Evolutionary conservation across 2,797 vertebrate species (phyloP), one percentile per base, ranked within the genome.

Genomic region (Anableps anableps): DNA sequence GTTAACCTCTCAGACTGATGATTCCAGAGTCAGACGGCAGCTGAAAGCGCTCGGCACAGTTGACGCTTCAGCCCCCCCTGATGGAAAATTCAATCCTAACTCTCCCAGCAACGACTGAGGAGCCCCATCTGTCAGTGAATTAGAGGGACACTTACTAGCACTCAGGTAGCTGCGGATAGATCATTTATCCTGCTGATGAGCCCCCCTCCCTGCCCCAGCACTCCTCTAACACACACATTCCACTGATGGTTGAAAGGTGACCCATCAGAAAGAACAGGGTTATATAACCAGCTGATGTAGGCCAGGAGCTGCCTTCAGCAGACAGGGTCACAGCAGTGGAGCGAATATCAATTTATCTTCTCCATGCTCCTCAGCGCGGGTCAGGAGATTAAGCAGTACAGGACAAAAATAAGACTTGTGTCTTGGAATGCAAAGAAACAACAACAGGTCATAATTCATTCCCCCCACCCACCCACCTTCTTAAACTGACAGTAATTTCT

Each of bases 261-360:
- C 81, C 77, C 34, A 53, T 76, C 19, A 70, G 62, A 72, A 31
- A 48, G 47, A 74, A 38, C 50, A 58, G 34, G 34, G 53, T 93
- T 93, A 92, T 74, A 82, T 75, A 92, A 93, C 38, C n/a, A 9
- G 73, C 76, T 80, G 75, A 91, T 93, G 86, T 88, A 88, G 90
- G 90, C 82, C 90, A 89, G 85, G 74, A 60, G 79, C 88, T 88
- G 88, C 86, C 83, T 86, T 91, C 72, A 87, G 87, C 87, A 87
- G 87, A 91, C 87, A 79, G 53, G 83, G 73, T 79, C 77, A 71
- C 38, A 83, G 84, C 80, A 85, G 78, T 77, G 75, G 64, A 78
- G 79, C 75, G 83, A 45, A 87, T 88, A 85, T 70, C 41, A n/a
- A 45, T 71, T 43, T 29, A 71, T 68, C 36, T 41, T 41, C 75